These are phyloP conservation scores for Teinopalpus imperialis DNA, from an alignment of 2,888 invertebrate species.

Conservation along the genomic window DNA sequence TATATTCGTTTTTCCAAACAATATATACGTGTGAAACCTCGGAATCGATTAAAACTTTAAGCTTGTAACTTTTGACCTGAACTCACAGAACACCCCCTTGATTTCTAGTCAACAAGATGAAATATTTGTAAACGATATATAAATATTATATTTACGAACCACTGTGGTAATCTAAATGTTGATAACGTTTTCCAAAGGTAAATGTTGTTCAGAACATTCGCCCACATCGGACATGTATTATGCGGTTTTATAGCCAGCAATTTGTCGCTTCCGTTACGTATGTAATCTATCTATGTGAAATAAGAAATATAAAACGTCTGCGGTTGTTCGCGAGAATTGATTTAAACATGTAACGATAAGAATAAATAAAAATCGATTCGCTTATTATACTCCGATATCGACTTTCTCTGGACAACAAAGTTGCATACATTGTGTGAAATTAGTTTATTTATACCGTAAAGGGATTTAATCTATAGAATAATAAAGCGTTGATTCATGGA, in stretches of 20 bases:
- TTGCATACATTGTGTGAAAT: constrained; percentile 35
- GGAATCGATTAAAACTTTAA: too few species aligned
- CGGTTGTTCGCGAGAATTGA: constrained; percentile 56
- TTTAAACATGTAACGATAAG: constrained; percentile 51
- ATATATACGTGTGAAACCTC: too few species aligned
- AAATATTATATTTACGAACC: too few species aligned
- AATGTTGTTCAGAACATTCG: constrained; percentile 15
- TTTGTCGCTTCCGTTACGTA: constrained; percentile 55
- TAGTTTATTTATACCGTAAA: constrained; percentile 26
- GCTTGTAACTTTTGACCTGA: too few species aligned
- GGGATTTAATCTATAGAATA: constrained; percentile 3
- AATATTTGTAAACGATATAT: too few species aligned
- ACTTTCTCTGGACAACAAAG: constrained; percentile 39
- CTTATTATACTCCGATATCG: constrained; percentile 42
- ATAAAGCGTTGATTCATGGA: not conserved
- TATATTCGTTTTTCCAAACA: too few species aligned
- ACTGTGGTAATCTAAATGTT: too few species aligned
- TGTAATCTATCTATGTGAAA: constrained; percentile 62
- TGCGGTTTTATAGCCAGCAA: constrained; percentile 41
- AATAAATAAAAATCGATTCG: constrained; percentile 60
- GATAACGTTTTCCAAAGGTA: too few species aligned
- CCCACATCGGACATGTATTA: constrained; percentile 34
- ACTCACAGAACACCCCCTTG: too few species aligned
- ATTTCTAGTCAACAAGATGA: too few species aligned
- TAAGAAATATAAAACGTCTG: constrained; percentile 55